These are phyloP conservation scores for Deilephila porcellus DNA, from an alignment of 2,888 invertebrate species.

Conservation along the genomic window DNA sequence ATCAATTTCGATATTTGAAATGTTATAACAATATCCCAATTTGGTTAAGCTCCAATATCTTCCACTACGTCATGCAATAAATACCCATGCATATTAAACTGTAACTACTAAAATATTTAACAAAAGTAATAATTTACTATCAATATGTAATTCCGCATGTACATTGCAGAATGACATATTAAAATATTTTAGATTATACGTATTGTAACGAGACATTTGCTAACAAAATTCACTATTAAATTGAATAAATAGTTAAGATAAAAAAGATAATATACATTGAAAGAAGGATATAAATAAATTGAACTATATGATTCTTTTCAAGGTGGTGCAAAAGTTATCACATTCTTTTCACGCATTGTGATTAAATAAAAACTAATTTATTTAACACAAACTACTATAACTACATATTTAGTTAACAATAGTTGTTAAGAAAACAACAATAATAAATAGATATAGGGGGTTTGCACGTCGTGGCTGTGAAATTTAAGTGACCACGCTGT, in stretches of 20 bases:
- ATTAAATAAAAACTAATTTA: no score
- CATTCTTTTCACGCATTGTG: no score
- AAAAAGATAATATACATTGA: neutral
- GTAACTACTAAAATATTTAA: slow-evolving; percentile 54
- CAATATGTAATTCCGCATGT: slow-evolving; percentile 53
- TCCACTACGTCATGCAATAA: slow-evolving; percentile 63
- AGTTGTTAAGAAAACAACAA: no score
- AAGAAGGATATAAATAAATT: slow-evolving; percentile 23
- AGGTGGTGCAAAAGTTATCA: no score
- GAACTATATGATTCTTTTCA: neutral
- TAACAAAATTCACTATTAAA: slow-evolving; percentile 1
- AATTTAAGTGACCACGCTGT: no score
- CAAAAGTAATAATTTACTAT: slow-evolving; percentile 66
- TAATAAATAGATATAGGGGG: no score
- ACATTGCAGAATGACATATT: slow-evolving; percentile 51
- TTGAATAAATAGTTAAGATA: slow-evolving; percentile 18
- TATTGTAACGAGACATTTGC: slow-evolving; percentile 37
- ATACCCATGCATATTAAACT: slow-evolving; percentile 68
- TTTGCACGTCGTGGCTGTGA: no score
- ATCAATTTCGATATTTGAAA: slow-evolving; percentile 23
- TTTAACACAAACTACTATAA: no score
- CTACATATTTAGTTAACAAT: no score
- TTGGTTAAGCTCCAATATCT: slow-evolving; percentile 46
- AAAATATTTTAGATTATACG: slow-evolving; percentile 42
- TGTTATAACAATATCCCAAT: slow-evolving; percentile 30